Base-by-base conservation (phyloP, 2,888 invertebrate genomes). In the Dryobotodes eremita region DNA sequence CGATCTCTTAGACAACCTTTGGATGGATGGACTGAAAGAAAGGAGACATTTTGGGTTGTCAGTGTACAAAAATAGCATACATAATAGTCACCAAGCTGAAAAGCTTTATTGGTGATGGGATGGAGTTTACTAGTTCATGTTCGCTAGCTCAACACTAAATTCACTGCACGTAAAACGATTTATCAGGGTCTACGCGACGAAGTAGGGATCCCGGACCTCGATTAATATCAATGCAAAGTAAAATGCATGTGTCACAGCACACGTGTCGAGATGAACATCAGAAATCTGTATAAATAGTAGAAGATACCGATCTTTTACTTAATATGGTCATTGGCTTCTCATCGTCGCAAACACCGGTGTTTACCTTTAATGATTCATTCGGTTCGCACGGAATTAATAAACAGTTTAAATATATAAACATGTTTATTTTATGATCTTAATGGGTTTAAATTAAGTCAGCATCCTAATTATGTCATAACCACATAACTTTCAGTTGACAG, bases 281-380 rank as follows among this genome's bases (percentile, higher is more conserved):
- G 55, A 71, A 64, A 77, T 77, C 36, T 83, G 64, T 66, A 73
- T 73, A 72, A 46, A 62, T 36, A 59, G 70, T 73, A 8, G 1
- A 42, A 86, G 86, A 86, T 83, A 64, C 6, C 8, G 17, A 82
- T 82, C 86, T 59, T 65, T 77, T 62, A 62, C 83, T 86, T 59
- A 83, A 77, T 77, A 84, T 83, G 83, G 83, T 50, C 78, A 78
- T 71, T 73, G 70, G 53, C 57, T 65, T 71, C 64, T 20, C 57
- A 48, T 42, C 31, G 36, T 46, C 31, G 53, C 53, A 59, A 61
- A 65, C 59, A 73, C 50, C 20, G 26, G 15, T 70, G 59, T 57
- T 69, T 76, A 75, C 46, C 26, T 61, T 10, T n/a, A 69, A 36
- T 84, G 74, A 83, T 71, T 86, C 84, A 86, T 55, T 62, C 15